Evolutionary conservation across 1,140 invertebrate genomes (phyloP).

Genomic region (Sinonovacula constricta): DNA sequence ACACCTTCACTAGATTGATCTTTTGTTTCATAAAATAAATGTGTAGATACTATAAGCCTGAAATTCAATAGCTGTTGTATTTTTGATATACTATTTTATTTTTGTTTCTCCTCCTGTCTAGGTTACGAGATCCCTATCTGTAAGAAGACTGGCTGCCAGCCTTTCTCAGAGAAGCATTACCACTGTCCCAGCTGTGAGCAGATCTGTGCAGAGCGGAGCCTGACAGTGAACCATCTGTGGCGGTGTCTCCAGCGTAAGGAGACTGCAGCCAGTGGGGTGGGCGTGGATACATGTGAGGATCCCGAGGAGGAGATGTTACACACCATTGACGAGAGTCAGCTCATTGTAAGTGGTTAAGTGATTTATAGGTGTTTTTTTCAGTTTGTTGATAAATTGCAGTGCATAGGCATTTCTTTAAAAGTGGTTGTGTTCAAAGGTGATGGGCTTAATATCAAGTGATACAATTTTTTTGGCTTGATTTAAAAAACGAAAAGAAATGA

Average conservation of each 20-base stretch:
- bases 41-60: no score
- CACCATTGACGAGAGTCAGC: constrained; percentile 37
- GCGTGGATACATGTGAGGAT: not conserved
- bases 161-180: constrained; percentile 36
- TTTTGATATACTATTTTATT: no score
- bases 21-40: no score
- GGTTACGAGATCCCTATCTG: constrained; percentile 49
- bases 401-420: no score
- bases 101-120: constrained; percentile 1
- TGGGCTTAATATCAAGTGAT: no score
- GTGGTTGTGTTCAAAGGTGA: no score
- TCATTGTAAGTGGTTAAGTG: constrained; percentile 25
- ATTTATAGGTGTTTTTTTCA: no score
- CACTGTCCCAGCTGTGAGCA: constrained; percentile 48
- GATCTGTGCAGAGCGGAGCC: constrained; percentile 45
- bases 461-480: no score
- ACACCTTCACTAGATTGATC: no score
- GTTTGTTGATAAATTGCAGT: no score
- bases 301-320: constrained; percentile 33
- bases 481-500: no score
- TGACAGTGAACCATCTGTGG: constrained; percentile 53
- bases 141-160: constrained; percentile 30
- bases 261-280: not conserved
- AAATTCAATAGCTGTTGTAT: no score
- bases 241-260: constrained; percentile 42